Base-by-base conservation (phyloP, 2,797 vertebrate genomes). In the Nannoperca obscura region DNA sequence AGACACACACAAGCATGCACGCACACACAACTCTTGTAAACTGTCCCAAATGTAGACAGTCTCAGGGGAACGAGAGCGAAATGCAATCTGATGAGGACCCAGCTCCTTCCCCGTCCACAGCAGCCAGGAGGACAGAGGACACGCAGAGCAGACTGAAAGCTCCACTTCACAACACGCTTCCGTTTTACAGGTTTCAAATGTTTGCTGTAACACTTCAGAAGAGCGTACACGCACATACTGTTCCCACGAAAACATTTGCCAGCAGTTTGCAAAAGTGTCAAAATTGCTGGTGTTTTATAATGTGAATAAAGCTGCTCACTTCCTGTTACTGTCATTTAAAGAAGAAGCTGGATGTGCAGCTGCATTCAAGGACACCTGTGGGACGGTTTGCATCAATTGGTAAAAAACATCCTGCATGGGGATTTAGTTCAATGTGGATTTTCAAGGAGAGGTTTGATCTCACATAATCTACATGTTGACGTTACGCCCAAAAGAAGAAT, bases 11-110 rank as follows among this genome's bases (percentile, higher is more conserved):
- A 69, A 27, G 24, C 24, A 27, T 27, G 24, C 24, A 27, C 24
- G 24, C 27, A 73, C 57, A 70, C 22, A 62, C 49, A 50, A 40
- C 20, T 24, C 14, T 49, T 64, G 75, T 66, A 58, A 83, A 83
- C 62, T 62, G 71, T 78, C 75, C 50, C 68, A 71, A 53, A 73
- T 76, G 42, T 32, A 44, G 52, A 49, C 67, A 19, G 54, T 70
- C 70, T 78, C 69, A 5, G 9, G 75, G 60, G 77, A 77, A 65
- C 0, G 15, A 63, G 71, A 5, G 44, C 49, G 71, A 64, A 78
- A 81, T 1, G 62, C 40, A 57, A 38, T 69, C 81, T 62, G 72
- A 42, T 49, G 34, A 78, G 34, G 60, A 47, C 5, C 44, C 54
- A 4, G 2, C 52, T 32, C 17, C 36, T 30, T 12, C 15, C 24